These are phyloP conservation scores for Ceratina calcarata DNA, from an alignment of 1,140 invertebrate species.

Conservation along the genomic window DNA sequence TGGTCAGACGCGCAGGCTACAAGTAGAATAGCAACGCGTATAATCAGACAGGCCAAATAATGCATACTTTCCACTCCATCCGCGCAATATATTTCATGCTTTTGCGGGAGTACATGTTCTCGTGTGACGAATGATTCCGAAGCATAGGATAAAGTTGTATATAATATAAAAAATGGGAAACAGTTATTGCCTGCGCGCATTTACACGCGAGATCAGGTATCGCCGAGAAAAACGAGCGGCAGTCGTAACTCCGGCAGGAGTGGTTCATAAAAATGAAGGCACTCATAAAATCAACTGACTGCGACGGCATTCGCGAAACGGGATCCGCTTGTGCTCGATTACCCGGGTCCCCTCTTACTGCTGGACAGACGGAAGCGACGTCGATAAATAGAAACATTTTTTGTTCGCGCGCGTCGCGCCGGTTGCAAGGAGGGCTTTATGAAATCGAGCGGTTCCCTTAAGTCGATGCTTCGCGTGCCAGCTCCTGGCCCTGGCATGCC, in stretches of 20 bases:
- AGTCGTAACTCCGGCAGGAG: conserved; percentile 45
- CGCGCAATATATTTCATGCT: no score
- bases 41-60: no score
- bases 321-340: conserved; percentile 5
- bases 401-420: background rate
- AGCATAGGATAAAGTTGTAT: conserved; percentile 9
- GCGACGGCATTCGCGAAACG: conserved; percentile 25
- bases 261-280: conserved; percentile 57
- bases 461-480: conserved; percentile 33
- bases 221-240: background rate
- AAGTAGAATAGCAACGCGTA: no score
- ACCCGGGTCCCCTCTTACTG: background rate
- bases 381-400: conserved; percentile 51
- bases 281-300: conserved; percentile 58
- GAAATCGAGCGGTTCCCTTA: conserved; percentile 23
- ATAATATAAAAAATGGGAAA: conserved; percentile 6
- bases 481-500: background rate
- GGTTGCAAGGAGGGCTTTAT: conserved; percentile 17
- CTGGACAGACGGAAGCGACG: conserved; percentile 13
- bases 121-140: background rate
- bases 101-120: no score
- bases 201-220: conserved; percentile 41
- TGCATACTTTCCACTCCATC: no score
- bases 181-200: conserved; percentile 32
- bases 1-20: background rate